phyloP scores from a whole-genome alignment of 2,888 invertebrate species.

The Ypsolopha scabrella region DNA sequence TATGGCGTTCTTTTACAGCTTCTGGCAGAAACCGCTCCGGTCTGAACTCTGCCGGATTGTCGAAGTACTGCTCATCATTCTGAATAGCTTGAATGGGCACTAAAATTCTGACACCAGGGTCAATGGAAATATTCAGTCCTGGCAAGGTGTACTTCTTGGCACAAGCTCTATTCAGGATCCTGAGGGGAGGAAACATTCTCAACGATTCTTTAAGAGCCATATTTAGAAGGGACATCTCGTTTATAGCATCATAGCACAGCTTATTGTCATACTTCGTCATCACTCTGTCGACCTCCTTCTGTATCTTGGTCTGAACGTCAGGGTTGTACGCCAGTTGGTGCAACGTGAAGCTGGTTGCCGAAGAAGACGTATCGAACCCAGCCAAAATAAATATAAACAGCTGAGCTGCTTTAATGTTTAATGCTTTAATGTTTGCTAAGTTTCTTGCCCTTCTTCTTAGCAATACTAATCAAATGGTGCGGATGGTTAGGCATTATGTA shows the following conservation, averaged over 20 bases:
- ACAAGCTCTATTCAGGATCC: slow-evolving; percentile 10
- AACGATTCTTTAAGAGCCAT: slow-evolving; percentile 16
- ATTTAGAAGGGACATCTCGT: slow-evolving; percentile 11
- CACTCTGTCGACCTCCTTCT: slow-evolving; percentile 20
- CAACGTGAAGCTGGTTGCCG: slow-evolving; percentile 24
- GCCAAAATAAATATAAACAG: slow-evolving; percentile 19
- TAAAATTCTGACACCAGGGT: slow-evolving; percentile 9
- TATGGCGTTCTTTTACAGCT: slow-evolving; percentile 14
- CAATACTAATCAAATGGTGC: no score
- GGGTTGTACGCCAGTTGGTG: slow-evolving; percentile 26
- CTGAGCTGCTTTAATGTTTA: no score
- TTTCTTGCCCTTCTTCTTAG: no score
- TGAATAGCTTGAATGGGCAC: slow-evolving; percentile 12
- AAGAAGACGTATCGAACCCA: slow-evolving; percentile 25
- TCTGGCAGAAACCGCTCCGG: slow-evolving; percentile 9
- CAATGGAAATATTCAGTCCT: slow-evolving; percentile 8
- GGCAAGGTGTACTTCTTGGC: slow-evolving; percentile 12
- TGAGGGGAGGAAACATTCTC: slow-evolving; percentile 16
- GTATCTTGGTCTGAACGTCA: slow-evolving; percentile 20
- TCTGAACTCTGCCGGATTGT: slow-evolving; percentile 10
- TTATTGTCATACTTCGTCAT: slow-evolving; percentile 11
- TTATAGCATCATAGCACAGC: slow-evolving; percentile 12
- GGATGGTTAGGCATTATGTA: no score
- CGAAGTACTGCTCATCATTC: slow-evolving; percentile 12
- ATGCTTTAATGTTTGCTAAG: no score